Evolutionary conservation across 2,113 vertebrate genomes (phyloP).

Genomic region (Pygoscelis antarcticus): DNA sequence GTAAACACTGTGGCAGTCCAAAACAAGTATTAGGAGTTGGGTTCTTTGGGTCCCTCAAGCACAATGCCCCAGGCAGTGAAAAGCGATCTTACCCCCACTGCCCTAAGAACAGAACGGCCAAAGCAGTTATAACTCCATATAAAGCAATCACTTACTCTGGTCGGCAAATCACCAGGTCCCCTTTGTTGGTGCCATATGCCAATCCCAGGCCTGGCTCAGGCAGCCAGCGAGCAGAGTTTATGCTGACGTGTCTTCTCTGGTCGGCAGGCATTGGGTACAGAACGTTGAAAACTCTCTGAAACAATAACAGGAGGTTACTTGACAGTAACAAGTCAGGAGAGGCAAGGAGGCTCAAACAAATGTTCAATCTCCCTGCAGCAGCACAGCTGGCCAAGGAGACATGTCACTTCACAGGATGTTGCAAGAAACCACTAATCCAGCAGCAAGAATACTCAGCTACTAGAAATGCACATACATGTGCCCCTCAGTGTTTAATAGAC

Average conservation of each 20-base stretch:
- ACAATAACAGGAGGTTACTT: background rate
- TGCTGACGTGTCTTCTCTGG: constrained; percentile 97
- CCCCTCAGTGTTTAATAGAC: background rate
- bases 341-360: background rate
- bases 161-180: constrained; percentile 96
- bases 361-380: background rate
- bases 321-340: background rate
- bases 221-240: constrained; percentile 98
- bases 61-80: background rate
- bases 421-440: background rate
- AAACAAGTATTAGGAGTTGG: background rate
- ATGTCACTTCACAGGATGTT: background rate
- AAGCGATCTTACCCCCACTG: background rate
- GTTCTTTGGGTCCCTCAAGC: background rate
- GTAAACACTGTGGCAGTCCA: background rate
- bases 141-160: constrained; percentile 90
- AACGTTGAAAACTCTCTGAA: constrained; percentile 98
- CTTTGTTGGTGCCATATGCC: constrained; percentile 98
- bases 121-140: background rate
- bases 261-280: constrained; percentile 98
- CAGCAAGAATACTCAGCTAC: background rate
- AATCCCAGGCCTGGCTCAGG: constrained; percentile 94
- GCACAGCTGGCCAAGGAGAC: background rate
- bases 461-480: background rate
- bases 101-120: background rate